Conservation (phyloP, 2,888 invertebrate species). For the Melanargia galathea region DNA sequence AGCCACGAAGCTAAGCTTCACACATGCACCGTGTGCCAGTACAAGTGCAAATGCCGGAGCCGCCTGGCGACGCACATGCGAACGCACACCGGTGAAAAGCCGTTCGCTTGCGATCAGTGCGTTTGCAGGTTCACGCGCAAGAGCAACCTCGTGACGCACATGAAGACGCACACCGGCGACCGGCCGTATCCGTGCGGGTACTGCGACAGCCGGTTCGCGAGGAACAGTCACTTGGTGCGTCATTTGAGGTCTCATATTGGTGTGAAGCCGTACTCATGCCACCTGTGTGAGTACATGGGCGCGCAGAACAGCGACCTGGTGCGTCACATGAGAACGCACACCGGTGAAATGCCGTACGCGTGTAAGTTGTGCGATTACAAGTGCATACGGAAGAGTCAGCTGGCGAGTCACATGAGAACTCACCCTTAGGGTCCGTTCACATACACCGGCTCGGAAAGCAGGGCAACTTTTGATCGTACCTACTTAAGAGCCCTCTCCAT, state of each 20-base stretch:
- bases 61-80: no score
- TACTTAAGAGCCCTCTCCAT: no score
- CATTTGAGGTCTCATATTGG: background rate
- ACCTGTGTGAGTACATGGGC: background rate
- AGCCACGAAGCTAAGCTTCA: no score
- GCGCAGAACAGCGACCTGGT: background rate
- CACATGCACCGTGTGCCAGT: no score
- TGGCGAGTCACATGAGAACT: background rate
- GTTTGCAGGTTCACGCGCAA: background rate
- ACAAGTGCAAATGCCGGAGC: no score
- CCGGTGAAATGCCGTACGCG: slow-evolving; percentile 14
- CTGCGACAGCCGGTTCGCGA: background rate
- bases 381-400: background rate
- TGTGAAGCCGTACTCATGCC: background rate
- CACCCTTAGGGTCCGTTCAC: no score
- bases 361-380: background rate
- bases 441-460: no score
- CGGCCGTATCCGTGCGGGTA: background rate
- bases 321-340: background rate
- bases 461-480: no score
- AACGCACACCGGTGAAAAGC: background rate
- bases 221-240: background rate
- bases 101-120: background rate
- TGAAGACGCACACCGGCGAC: background rate
- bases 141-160: background rate